These are phyloP conservation scores for Amiota minor DNA, from an alignment of 2,888 invertebrate species.

Conservation along the genomic window DNA sequence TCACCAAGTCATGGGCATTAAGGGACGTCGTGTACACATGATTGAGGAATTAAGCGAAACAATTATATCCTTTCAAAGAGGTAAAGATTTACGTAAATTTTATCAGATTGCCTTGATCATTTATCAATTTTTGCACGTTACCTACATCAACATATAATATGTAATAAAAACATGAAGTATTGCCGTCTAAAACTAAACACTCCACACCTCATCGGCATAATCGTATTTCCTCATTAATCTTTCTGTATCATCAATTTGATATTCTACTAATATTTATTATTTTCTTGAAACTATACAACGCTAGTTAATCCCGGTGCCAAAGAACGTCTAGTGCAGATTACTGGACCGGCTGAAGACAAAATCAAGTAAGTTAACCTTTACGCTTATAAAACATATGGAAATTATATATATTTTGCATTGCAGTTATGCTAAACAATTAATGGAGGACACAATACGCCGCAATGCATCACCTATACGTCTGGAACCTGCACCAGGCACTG, in stretches of 20 bases:
- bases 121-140: conserved; percentile 35
- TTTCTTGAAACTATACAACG: neutral
- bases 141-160: neutral
- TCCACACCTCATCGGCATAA: neutral
- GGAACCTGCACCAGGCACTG: conserved; percentile 75
- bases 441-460: conserved; percentile 94
- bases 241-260: neutral
- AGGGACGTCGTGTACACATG: conserved; percentile 97
- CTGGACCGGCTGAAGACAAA: conserved; percentile 93
- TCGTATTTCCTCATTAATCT: neutral
- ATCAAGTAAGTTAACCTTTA: conserved; percentile 81
- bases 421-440: conserved; percentile 92
- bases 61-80: conserved; percentile 99
- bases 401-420: neutral
- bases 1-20: conserved; percentile 94
- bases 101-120: conserved; percentile 26
- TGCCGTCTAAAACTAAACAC: neutral
- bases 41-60: conserved; percentile 99
- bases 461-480: conserved; percentile 93
- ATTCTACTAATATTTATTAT: conserved; percentile 28
- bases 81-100: conserved; percentile 76
- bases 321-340: conserved; percentile 95
- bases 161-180: neutral
- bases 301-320: conserved; percentile 94
- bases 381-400: too few relatives aligned